phyloP scores from a whole-genome alignment of 2,888 invertebrate genomes.

The Callyntrura sp. region DNA sequence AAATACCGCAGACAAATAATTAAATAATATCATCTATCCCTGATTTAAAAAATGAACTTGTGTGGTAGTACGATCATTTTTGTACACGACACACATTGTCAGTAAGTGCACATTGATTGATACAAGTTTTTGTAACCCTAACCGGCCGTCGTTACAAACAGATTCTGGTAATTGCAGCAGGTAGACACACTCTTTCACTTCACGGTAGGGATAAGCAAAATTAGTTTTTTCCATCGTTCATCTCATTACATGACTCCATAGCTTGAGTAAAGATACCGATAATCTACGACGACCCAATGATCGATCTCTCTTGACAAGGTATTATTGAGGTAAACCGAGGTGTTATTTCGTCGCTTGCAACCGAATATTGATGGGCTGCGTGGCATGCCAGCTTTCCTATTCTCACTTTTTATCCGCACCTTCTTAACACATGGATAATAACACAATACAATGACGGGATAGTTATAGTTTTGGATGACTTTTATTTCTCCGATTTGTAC shows the following conservation, averaged over 20 bases:
- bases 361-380: constrained; percentile 41
- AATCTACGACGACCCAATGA: constrained; percentile 75
- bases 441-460: constrained; percentile 12
- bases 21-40: too few species aligned
- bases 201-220: too few species aligned
- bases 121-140: too few species aligned
- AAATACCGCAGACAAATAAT: too few species aligned
- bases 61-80: too few species aligned
- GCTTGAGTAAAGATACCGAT: constrained; percentile 72
- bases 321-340: constrained; percentile 75
- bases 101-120: too few species aligned
- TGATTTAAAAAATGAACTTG: too few species aligned
- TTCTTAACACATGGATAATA: constrained; percentile 30
- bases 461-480: constrained; percentile 62
- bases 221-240: too few species aligned
- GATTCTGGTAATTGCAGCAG: too few species aligned
- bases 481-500: constrained; percentile 41
- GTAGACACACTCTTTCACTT: too few species aligned
- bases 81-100: too few species aligned
- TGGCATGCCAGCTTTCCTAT: not conserved
- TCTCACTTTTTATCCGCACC: not conserved
- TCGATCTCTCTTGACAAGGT: constrained; percentile 74
- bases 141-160: too few species aligned
- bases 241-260: constrained; percentile 69
- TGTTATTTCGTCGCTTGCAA: constrained; percentile 70